Evolutionary conservation across 2,113 vertebrate species (phyloP).

Genomic region (Atrichornis clamosus): DNA sequence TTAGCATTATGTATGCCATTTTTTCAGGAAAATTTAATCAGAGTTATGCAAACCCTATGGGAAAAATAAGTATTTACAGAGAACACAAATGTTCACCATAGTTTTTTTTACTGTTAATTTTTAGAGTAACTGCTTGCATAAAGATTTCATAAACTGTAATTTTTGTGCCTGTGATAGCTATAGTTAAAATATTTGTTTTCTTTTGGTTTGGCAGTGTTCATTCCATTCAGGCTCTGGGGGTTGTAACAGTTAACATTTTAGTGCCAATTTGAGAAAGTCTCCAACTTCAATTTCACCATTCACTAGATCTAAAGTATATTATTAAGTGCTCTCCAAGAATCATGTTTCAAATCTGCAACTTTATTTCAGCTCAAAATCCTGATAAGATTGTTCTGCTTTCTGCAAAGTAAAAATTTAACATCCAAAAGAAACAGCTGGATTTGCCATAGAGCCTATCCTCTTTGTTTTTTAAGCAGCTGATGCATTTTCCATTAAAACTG

Average conservation of each 20-base stretch:
- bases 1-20: neutral
- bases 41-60: neutral
- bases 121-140: neutral
- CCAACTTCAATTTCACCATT: neutral
- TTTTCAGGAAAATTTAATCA: neutral
- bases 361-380: neutral
- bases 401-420: neutral
- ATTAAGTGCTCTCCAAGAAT: constrained; percentile 10
- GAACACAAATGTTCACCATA: neutral
- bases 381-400: neutral
- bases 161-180: constrained; percentile 31
- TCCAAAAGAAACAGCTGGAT: neutral
- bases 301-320: neutral
- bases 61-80: neutral
- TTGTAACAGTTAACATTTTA: constrained; percentile 24
- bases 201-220: constrained; percentile 8
- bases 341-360: constrained; percentile 22
- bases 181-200: constrained; percentile 37
- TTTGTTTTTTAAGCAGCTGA: neutral
- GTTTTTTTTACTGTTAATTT: constrained; percentile 11
- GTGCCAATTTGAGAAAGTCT: neutral
- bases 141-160: constrained; percentile 42
- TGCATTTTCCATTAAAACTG: neutral
- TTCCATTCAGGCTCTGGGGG: constrained; percentile 3
- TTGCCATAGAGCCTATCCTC: neutral